A percentile compares a stretch with the other conserved stretches of the same genome.
Conservation (phyloP, 2,113 vertebrate genomes). For the Paradoxurus hermaphroditus region DNA sequence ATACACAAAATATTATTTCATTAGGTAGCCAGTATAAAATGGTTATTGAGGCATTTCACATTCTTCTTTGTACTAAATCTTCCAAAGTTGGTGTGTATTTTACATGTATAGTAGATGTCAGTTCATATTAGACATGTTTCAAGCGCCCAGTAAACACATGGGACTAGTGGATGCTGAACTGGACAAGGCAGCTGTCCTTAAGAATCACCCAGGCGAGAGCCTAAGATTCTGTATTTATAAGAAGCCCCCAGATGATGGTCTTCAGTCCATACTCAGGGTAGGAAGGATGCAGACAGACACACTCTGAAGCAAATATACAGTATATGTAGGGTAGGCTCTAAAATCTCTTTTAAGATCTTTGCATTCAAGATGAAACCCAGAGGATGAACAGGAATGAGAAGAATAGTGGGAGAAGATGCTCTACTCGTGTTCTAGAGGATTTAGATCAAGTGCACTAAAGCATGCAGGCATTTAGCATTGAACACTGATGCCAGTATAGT, state of each 20-base stretch:
- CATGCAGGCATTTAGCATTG: background rate
- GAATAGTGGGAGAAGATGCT: fast-evolving
- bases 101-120: fast-evolving
- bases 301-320: no score
- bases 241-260: no score
- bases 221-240: background rate
- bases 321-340: fast-evolving
- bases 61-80: background rate
- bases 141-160: no score
- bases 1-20: background rate
- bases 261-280: background rate
- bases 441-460: background rate
- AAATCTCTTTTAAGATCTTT: background rate
- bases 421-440: background rate
- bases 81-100: background rate
- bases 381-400: background rate
- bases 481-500: background rate
- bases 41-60: background rate
- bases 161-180: background rate
- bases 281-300: fast-evolving
- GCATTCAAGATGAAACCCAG: background rate
- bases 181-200: background rate
- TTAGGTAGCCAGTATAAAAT: background rate
- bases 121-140: background rate
- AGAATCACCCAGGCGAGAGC: background rate